Conservation (phyloP, 2,113 vertebrate species). For the Mus pahari region DNA sequence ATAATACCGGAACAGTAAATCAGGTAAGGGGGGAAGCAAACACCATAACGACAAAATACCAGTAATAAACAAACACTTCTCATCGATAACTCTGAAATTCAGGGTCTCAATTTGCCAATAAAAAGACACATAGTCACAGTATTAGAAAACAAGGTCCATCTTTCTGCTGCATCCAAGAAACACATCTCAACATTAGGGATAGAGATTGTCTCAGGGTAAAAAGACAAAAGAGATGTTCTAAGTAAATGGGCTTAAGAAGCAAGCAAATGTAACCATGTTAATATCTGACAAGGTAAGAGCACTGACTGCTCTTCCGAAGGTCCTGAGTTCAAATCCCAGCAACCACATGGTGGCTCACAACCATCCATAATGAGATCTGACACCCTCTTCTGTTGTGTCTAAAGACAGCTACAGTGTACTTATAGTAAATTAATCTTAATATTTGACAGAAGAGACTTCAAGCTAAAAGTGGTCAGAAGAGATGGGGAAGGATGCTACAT, state of each 20-base stretch:
- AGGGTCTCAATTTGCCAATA: neutral
- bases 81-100: neutral
- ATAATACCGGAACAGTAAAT: neutral
- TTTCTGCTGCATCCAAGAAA: neutral
- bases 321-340: no score
- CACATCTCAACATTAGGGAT: neutral
- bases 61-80: neutral
- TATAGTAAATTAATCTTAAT: no score
- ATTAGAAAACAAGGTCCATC: neutral
- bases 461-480: neutral
- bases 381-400: no score
- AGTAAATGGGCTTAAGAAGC: neutral
- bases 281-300: neutral
- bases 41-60: neutral
- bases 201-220: neutral
- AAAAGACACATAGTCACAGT: neutral
- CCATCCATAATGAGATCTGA: no score
- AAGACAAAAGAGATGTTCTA: neutral
- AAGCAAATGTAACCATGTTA: neutral
- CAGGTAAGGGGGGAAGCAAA: neutral
- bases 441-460: neutral
- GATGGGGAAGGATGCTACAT: neutral
- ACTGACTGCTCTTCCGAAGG: no score
- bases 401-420: no score
- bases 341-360: no score